Evolutionary conservation across 2,113 vertebrate species (phyloP), one percentile per base, ranked within the genome.

Genomic region (Notothenia coriiceps): DNA sequence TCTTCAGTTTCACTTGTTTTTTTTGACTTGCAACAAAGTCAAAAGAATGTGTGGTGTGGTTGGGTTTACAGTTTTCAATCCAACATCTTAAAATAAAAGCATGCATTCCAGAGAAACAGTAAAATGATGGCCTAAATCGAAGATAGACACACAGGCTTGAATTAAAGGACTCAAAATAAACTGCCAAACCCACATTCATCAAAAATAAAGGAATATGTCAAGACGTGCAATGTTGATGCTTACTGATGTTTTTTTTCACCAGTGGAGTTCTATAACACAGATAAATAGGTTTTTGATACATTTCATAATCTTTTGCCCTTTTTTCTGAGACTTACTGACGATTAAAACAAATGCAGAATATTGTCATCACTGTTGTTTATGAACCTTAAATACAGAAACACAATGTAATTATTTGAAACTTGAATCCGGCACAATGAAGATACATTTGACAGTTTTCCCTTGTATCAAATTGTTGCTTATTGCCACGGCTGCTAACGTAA

Each of bases 1-100:
- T 80, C 17, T 67, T n/a, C 10, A 49, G 8, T 72, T 70, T 70
- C 49, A 54, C 12, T 65, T 50, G 8, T 60, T 73, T 66, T 75
- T 73, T 33, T 22, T 56, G 35, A 62, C 2, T 35, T 35, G 66
- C 29, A 82, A 62, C 60, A 61, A 22, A 76, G 55, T 47, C 13
- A 56, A 49, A 40, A 51, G 12, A 64, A 68, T 77, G 46, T 66
- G 73, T 20, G 46, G 10, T 5, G 33, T 1, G 22, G 70, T 68
- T 70, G 52, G 35, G 35, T 40, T 6, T 40, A 10, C 18, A 61
- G 10, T 50, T 57, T 64, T 22, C 5, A 33, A 50, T 62, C 9
- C 14, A 49, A 25, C 10, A 46, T n/a, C 33, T 73, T 20, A 20
- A 64, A 61, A 61, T 54, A 50, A 51, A 35, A 18, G 6, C 5